Base-by-base conservation (phyloP, 2,888 invertebrate genomes). In the Herminia tarsipennalis region DNA sequence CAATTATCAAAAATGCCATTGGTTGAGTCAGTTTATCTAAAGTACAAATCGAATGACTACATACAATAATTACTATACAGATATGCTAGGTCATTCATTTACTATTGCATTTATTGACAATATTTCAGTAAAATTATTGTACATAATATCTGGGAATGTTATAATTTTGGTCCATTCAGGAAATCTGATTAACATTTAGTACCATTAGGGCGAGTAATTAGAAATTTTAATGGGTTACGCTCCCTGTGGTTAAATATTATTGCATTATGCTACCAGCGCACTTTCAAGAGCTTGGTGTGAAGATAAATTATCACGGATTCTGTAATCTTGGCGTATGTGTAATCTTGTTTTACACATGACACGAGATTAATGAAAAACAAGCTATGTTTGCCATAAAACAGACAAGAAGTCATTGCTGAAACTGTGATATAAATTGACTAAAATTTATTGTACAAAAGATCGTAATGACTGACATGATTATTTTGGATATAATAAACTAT, bases 161-260 rank as follows among this genome's bases (percentile, higher is more conserved):
- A 29, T 30, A 22, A 40, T 49, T 45, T 36, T 32, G 28, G 22
- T 36, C 32, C 27, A 45, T 41, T 41, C 32, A 35, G 25, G 12
- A 37, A 50, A 45, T 45, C 33, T 33, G 37, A 45, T 50, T 40
- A 50, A 22, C 36, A 39, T 50, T 45, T 33, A 45, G 45, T 36
- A 17, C 39, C 49, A 39, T 39, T 39, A 44, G 17, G 20, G 30
- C 16, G 30, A 32, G 44, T 39, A 49, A 49, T 49, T 49, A 44
- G 38, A 39, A 49, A 49, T 39, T 25, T 43, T 38, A 49, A 47
- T 34, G 34, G 34, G n/a, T 14, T 14, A 32, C 42, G 32, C 32
- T 22, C 24, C 20, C 16, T 44, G 17, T 37, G 25, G 36, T 44
- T 20, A 32, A 46, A 25, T 35, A 21, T 46, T 40, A 40, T 40